A percentile compares a stretch with the other conserved stretches of the same genome.
These are phyloP conservation scores for Sebastes kiyomatsui DNA, from an alignment of 2,797 vertebrate species.

Conservation along the genomic window DNA sequence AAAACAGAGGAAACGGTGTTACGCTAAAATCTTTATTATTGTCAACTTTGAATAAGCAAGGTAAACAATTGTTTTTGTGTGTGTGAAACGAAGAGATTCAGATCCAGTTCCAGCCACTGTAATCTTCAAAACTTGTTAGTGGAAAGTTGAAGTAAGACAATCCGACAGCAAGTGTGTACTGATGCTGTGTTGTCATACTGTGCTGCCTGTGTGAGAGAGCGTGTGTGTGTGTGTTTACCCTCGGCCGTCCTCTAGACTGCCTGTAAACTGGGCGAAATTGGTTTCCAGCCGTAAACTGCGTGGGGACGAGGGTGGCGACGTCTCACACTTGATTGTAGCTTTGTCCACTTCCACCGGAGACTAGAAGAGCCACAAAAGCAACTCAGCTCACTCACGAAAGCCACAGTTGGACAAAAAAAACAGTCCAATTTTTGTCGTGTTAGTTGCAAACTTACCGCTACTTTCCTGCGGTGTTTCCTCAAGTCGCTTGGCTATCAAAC, in stretches of 20 bases:
- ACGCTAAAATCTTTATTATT: background rate
- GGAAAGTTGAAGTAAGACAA: background rate
- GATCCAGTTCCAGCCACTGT: background rate
- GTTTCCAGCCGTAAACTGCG: slow-evolving; percentile 91
- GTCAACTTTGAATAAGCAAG: background rate
- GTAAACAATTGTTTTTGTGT: background rate
- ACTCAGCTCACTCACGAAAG: slow-evolving; percentile 2
- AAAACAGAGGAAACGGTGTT: background rate
- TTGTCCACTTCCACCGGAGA: slow-evolving; percentile 96
- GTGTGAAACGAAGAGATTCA: background rate
- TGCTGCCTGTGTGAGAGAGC: background rate
- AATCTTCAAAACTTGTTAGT: background rate
- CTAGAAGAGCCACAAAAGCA: slow-evolving; percentile 75
- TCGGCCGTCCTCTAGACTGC: slow-evolving; percentile 93
- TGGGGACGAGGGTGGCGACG: slow-evolving; percentile 94
- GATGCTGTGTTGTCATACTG: background rate
- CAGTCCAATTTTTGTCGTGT: background rate
- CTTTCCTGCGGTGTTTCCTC: slow-evolving; percentile 96
- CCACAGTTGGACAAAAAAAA: background rate
- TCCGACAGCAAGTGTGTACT: background rate
- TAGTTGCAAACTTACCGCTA: slow-evolving; percentile 86
- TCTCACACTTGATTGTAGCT: slow-evolving; percentile 98
- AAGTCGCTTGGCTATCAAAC: slow-evolving; percentile 92
- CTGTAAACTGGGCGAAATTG: slow-evolving; percentile 89
- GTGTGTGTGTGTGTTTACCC: slow-evolving; percentile 77